A percentile compares a stretch with the other conserved stretches of the same genome.
Evolutionary conservation across 2,113 vertebrate species (phyloP).

Genomic region (Scomber scombrus): DNA sequence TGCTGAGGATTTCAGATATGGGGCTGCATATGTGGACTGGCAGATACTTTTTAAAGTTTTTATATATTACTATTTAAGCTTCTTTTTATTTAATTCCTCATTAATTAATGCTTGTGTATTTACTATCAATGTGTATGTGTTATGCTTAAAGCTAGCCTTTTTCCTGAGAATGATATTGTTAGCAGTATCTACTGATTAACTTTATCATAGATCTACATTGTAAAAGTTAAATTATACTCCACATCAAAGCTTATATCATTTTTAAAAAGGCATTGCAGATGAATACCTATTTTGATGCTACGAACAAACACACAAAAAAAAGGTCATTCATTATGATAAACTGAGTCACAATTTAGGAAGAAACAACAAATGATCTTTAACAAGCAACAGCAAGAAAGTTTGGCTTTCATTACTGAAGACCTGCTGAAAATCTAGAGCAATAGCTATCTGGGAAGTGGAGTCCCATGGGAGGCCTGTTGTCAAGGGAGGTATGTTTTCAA

Average conservation of each 20-base stretch:
- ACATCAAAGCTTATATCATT: not conserved
- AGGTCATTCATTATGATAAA: not conserved
- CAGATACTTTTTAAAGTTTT: too few relatives aligned
- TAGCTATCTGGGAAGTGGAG: not conserved
- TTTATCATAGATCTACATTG: too few relatives aligned
- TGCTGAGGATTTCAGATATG: too few relatives aligned
- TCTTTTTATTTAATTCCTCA: too few relatives aligned
- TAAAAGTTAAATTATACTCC: not conserved
- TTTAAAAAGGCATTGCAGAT: not conserved
- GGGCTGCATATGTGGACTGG: too few relatives aligned
- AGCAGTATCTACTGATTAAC: not conserved
- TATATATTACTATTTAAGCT: too few relatives aligned
- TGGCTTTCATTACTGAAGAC: not conserved
- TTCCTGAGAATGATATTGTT: not conserved
- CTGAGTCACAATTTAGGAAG: not conserved
- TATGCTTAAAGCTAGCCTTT: not conserved
- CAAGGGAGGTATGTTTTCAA: conserved; percentile 18
- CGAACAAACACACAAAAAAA: not conserved
- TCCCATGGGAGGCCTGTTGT: conserved; percentile 20
- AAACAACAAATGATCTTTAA: conserved; percentile 2
- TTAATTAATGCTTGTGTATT: too few relatives aligned
- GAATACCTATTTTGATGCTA: not conserved
- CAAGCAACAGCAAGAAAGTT: conserved; percentile 20
- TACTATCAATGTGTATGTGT: too few relatives aligned
- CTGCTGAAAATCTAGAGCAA: conserved; percentile 9